Conservation (phyloP, 2,888 invertebrate species). For the Dolichomitus sp. region DNA sequence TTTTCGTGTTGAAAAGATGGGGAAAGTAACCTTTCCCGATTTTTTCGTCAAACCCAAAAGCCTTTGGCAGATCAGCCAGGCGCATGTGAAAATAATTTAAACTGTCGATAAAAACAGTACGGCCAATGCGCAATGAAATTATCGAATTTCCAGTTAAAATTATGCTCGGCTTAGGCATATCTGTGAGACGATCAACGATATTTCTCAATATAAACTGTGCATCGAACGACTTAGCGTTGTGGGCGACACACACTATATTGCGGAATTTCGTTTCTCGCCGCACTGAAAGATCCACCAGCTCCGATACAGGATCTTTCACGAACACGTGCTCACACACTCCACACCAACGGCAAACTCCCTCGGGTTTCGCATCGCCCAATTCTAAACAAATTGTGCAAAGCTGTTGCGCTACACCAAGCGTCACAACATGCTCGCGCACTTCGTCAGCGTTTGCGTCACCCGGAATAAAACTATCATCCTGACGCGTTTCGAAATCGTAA, state of each 20-base stretch:
- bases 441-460: background rate
- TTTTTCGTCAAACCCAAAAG: conserved; percentile 70
- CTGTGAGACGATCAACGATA: conserved; percentile 30
- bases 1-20: conserved; percentile 70
- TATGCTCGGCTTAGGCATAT: conserved; percentile 18
- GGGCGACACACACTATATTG: conserved; percentile 59
- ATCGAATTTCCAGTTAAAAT: conserved; percentile 71
- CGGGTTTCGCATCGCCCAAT: background rate
- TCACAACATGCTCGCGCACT: background rate
- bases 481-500: too few species aligned
- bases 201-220: conserved; percentile 54
- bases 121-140: conserved; percentile 57
- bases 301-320: conserved; percentile 30
- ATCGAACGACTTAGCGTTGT: conserved; percentile 55
- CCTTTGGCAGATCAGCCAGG: conserved; percentile 70
- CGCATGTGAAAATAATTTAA: conserved; percentile 71
- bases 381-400: background rate
- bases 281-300: conserved; percentile 55
- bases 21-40: conserved; percentile 74
- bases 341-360: too few species aligned
- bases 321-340: too few species aligned
- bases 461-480: too few species aligned
- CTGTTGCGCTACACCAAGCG: background rate
- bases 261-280: background rate
- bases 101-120: conserved; percentile 63